Evolutionary conservation across 2,113 vertebrate species (phyloP).

Genomic region (Tetraodon nigroviridis): DNA sequence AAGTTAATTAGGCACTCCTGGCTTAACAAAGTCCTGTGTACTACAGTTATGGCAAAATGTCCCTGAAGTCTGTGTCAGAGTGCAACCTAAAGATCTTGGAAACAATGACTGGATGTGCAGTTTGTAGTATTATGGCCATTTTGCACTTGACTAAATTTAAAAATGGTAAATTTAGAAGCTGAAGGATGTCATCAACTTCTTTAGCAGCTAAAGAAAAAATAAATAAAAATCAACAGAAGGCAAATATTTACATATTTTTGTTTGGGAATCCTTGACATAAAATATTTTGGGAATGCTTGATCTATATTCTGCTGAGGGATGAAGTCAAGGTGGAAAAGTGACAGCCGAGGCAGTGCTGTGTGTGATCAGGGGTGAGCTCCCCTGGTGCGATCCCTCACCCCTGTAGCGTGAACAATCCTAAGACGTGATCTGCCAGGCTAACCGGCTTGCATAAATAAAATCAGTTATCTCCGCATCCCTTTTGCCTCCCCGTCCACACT

Average conservation of each 20-base stretch:
- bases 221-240: slow-evolving; percentile 7
- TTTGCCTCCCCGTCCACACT: slow-evolving; percentile 63
- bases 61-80: slow-evolving; percentile 36
- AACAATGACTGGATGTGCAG: neutral
- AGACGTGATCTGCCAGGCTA: slow-evolving; percentile 68
- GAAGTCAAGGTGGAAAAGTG: slow-evolving; percentile 49
- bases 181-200: no score
- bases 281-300: slow-evolving; percentile 57
- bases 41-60: slow-evolving; percentile 55
- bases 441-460: slow-evolving; percentile 76
- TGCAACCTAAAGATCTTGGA: slow-evolving; percentile 9
- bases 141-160: neutral
- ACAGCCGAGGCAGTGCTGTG: slow-evolving; percentile 59
- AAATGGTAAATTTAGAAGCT: no score
- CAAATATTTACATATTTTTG: slow-evolving; percentile 12
- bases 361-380: slow-evolving; percentile 71
- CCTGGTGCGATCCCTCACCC: slow-evolving; percentile 65
- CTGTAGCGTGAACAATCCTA: slow-evolving; percentile 74
- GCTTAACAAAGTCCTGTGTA: slow-evolving; percentile 48
- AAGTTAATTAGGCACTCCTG: slow-evolving; percentile 74
- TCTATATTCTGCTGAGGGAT: slow-evolving; percentile 46
- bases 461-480: slow-evolving; percentile 73
- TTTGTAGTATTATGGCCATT: neutral
- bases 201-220: no score
- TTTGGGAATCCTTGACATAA: slow-evolving; percentile 41